Conservation (phyloP, 2,797 vertebrate species). For the Adrianichthys oophorus region DNA sequence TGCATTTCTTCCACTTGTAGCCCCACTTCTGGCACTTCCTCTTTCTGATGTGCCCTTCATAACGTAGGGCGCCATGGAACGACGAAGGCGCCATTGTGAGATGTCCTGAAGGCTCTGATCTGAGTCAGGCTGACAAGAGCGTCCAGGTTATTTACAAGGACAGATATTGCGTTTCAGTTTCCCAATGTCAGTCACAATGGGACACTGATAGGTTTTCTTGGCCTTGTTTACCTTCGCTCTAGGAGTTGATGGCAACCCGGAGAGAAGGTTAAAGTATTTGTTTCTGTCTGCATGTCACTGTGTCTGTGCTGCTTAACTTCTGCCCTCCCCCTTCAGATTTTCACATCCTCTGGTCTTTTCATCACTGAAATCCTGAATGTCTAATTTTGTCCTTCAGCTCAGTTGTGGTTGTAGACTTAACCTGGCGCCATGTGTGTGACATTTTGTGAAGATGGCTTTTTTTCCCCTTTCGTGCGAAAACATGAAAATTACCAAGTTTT, state of each 20-base stretch:
- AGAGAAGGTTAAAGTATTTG: conserved; percentile 38
- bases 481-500: no score
- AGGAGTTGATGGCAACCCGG: conserved; percentile 31
- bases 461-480: no score
- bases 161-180: conserved; percentile 52
- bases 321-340: conserved; percentile 4
- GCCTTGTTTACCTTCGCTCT: conserved; percentile 46
- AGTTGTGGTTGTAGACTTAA: no score
- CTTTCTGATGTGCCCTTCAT: conserved; percentile 55
- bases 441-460: no score
- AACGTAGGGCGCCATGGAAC: conserved; percentile 41
- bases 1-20: conserved; percentile 38
- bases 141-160: conserved; percentile 56
- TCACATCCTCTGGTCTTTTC: conserved; percentile 1
- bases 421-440: no score
- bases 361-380: neutral
- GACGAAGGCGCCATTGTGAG: conserved; percentile 35
- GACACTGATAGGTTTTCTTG: conserved; percentile 36
- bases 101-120: conserved; percentile 47
- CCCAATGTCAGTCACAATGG: conserved; percentile 44
- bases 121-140: conserved; percentile 52
- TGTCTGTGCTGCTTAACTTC: conserved; percentile 34
- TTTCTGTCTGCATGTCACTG: conserved; percentile 25
- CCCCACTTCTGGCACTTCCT: conserved; percentile 53
- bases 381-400: no score